Evolutionary conservation across 2,113 vertebrate species (phyloP).

Genomic region (Arvicanthis niloticus): DNA sequence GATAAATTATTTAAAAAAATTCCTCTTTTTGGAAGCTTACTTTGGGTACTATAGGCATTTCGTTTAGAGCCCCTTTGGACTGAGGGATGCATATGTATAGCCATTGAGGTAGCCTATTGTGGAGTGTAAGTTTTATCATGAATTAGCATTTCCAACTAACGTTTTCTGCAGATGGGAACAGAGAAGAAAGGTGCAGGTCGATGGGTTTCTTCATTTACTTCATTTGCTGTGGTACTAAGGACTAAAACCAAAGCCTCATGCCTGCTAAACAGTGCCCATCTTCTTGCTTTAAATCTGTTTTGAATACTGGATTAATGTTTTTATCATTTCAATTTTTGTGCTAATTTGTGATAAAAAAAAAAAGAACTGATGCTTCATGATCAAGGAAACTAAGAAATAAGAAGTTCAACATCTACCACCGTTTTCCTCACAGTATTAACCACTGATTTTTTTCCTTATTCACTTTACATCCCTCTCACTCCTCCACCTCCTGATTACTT

Average conservation of each 20-base stretch:
- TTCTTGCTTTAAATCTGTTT: not conserved
- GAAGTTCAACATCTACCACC: not conserved
- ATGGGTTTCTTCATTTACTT: not conserved
- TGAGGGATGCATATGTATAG: not conserved
- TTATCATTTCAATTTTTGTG: conserved; percentile 15
- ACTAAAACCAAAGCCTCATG: not conserved
- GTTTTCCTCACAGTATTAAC: conserved; percentile 22
- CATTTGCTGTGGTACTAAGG: not conserved
- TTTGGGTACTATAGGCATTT: not conserved
- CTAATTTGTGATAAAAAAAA: not conserved
- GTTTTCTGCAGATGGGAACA: not conserved
- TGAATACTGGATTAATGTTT: not conserved
- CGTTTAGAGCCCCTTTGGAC: not conserved
- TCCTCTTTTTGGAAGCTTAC: not conserved
- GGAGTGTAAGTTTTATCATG: not conserved
- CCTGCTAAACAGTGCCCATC: not conserved
- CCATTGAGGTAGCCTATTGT: not conserved
- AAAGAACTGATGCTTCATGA: not conserved
- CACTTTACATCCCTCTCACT: too few species aligned
- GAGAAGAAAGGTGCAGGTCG: not conserved
- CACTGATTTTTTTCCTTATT: not conserved
- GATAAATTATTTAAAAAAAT: not conserved
- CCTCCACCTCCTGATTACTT: too few species aligned
- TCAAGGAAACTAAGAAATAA: conserved; percentile 23
- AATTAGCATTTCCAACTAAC: not conserved